These are phyloP conservation scores for Desoria tigrina DNA, from an alignment of 2,888 invertebrate species.

Conservation along the genomic window DNA sequence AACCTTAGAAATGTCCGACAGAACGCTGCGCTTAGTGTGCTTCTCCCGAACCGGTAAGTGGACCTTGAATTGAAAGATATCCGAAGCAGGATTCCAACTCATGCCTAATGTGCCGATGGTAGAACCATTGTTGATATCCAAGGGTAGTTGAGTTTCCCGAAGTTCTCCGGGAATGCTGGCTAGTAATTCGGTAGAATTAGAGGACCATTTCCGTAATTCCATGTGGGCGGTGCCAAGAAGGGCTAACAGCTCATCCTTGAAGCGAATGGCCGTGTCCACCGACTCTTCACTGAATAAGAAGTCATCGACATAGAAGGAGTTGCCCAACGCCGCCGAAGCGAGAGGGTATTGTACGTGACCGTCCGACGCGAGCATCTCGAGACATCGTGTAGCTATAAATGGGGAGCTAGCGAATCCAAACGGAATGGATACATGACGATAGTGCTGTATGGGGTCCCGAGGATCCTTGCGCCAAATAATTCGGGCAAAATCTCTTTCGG, in stretches of 20 bases:
- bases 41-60: not conserved
- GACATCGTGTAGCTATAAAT: conserved; percentile 47
- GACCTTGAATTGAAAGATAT: conserved; percentile 10
- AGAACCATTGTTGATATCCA: not conserved
- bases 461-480: conserved; percentile 50
- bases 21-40: conserved; percentile 18
- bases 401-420: conserved; percentile 49
- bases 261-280: conserved; percentile 36
- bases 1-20: conserved; percentile 18
- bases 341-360: conserved; percentile 46
- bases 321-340: conserved; percentile 56
- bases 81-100: conserved; percentile 10
- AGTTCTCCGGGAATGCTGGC: not conserved
- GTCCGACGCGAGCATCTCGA: conserved; percentile 47
- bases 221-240: conserved; percentile 40
- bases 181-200: conserved; percentile 34
- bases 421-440: conserved; percentile 48
- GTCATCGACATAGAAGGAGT: conserved; percentile 55
- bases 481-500: conserved; percentile 48
- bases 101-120: conserved; percentile 14
- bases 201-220: conserved; percentile 50
- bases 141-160: conserved; percentile 7
- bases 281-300: conserved; percentile 48
- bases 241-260: conserved; percentile 35
- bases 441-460: conserved; percentile 35